Evolutionary conservation across 2,888 invertebrate genomes (phyloP), one percentile per base, ranked within the genome.

Genomic region (Drosophila subquinaria): DNA sequence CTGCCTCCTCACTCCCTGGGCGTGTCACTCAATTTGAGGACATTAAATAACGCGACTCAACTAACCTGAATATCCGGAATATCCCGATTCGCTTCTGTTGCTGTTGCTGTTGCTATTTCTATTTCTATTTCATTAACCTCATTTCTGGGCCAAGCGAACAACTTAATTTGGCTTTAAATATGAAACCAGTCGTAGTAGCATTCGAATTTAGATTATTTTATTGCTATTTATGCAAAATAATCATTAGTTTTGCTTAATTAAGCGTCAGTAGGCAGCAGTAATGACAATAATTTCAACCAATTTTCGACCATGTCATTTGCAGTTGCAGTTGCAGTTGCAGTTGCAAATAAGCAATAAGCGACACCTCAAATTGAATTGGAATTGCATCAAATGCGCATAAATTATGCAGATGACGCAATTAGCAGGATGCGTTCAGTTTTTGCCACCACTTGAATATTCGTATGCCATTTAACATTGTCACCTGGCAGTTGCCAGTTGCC

Each of bases 391-490:
- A 82, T 70, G 60, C 47, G 66, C 70, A 89, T 87, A 82, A 87
- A 85, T 87, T 89, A 87, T 87, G 88, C 75, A 88, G 89, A 87
- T 87, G 82, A 82, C 81, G 88, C 86, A 89, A 86, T 86, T 86
- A 82, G 80, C 73, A 63, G 61, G 38, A 53, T 76, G 76, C 53
- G 67, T 66, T 36, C 66, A 53, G 15, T 75, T 84, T 73, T 62
- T 68, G 53, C 43, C 45, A 13, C 20, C 36, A 50, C 47, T 23
- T 57, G 30, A 33, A 55, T 11, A 59, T 45, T 38, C 51, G 27
- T 30, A 57, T 64, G 8, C 51, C 40, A 60, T 79, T 76, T 60
- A 56, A 55, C 73, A 81, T 61, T 73, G 76, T 77, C 81, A 79
- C 77, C 81, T 79, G 77, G 20, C 79, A 55, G 17, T 47, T 38